A percentile compares a stretch with the other conserved stretches of the same genome.
phyloP scores from a whole-genome alignment of 2,797 vertebrate genomes.

The Liparis tanakae region DNA sequence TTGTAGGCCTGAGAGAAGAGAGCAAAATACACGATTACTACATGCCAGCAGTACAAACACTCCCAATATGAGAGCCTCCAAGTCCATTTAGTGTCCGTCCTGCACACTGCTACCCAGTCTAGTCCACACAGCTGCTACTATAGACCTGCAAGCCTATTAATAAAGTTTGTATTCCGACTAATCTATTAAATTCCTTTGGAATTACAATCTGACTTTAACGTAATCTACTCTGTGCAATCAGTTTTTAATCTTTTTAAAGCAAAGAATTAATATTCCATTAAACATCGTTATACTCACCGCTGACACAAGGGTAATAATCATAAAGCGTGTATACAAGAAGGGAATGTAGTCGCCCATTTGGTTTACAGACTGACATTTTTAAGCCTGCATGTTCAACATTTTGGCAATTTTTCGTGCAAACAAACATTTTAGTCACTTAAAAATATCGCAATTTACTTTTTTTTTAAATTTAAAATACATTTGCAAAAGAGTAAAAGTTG shows the following conservation, averaged over 20 bases:
- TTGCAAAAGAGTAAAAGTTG: too few relatives aligned
- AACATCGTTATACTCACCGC: background rate
- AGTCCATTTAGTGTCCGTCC: conserved; percentile 2
- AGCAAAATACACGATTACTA: conserved; percentile 13
- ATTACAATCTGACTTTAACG: background rate
- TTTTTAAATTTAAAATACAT: too few relatives aligned
- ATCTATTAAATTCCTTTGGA: background rate
- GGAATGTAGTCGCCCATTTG: too few relatives aligned
- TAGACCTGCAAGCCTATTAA: background rate
- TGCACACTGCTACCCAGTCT: conserved; percentile 23
- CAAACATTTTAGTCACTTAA: too few relatives aligned
- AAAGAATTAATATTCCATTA: background rate
- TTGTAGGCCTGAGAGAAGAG: conserved; percentile 77
- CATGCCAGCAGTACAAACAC: conserved; percentile 32
- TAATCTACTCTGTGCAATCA: background rate
- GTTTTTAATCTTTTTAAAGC: background rate
- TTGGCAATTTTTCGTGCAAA: too few relatives aligned
- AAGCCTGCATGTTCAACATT: too few relatives aligned
- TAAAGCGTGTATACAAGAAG: background rate
- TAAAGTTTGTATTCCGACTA: background rate
- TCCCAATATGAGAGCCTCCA: background rate
- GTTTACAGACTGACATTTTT: too few relatives aligned
- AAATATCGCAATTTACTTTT: too few relatives aligned
- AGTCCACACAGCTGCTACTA: conserved; percentile 1
- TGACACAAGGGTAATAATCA: background rate